Evolutionary conservation across 2,113 vertebrate species (phyloP).

Genomic region (Caloenas nicobarica): DNA sequence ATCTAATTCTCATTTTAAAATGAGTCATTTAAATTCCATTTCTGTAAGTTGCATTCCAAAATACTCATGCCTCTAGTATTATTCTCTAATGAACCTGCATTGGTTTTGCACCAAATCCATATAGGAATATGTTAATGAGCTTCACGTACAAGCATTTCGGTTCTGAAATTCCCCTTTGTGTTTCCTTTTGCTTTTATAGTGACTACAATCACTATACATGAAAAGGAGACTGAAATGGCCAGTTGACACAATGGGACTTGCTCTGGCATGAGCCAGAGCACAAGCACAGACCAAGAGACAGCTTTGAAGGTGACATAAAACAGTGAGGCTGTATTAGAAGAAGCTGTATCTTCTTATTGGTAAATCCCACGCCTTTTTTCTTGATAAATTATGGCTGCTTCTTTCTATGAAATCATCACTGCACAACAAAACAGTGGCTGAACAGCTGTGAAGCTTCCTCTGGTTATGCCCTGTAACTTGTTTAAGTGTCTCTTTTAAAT

Average conservation of each 20-base stretch:
- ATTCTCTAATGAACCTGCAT: neutral
- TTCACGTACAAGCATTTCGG: neutral
- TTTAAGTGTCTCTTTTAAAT: neutral
- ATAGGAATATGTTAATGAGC: neutral
- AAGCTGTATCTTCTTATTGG: neutral
- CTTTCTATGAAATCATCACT: neutral
- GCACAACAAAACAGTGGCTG: neutral
- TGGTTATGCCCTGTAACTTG: neutral
- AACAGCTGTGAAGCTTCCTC: neutral
- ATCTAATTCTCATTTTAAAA: constrained; percentile 1
- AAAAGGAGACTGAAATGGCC: neutral
- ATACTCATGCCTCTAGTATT: neutral
- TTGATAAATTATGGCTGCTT: neutral
- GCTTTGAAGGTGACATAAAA: neutral
- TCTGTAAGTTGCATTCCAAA: neutral
- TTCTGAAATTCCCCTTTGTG: neutral
- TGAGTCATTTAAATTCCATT: neutral
- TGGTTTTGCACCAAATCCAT: neutral
- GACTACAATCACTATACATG: neutral
- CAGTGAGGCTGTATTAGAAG: neutral
- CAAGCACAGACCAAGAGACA: neutral
- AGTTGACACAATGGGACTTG: neutral
- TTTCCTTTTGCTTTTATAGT: neutral
- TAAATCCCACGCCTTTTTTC: neutral
- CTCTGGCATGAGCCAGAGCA: neutral